Base-by-base conservation (phyloP, 1,140 invertebrate species). In the Spodoptera litura region DNA sequence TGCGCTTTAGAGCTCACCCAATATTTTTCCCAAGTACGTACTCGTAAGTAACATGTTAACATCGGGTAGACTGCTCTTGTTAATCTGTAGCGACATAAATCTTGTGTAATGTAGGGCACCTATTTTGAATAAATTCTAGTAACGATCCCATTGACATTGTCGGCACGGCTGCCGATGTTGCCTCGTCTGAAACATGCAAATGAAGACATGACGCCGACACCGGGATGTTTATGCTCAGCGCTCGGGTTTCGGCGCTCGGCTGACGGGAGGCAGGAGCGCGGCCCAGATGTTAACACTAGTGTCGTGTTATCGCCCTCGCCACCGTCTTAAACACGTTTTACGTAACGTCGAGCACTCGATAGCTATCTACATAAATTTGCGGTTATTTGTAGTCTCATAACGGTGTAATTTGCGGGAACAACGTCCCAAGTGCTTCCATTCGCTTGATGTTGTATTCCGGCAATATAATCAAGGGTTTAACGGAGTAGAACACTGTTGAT, bases 301-400 rank as follows among this genome's bases (percentile, higher is more conserved):
- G 84, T 85, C 85, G 80, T 85, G 85, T 87, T 90, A 85, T 88
- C 85, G 81, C 81, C 84, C 72, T 81, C 84, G 76, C 87, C 81
- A 82, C 82, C 87, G 81, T 88, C 89, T 89, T 89, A 86, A 88
- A 89, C 87, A 89, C 86, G 87, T 89, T 91, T 87, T 87, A 89
- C 85, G 85, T 91, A 89, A 91, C 88, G 82, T 76, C 83, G 82
- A 87, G 85, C 85, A 87, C 88, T 91, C 87, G 86, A 91, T 91
- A 89, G 85, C 88, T 82, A 91, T 93, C 86, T 92, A 87, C 91
- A 92, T 92, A 89, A 90, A 92, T 91, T 91, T 91, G 87, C 84
- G 87, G 87, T 90, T 93, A 91, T 88, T 91, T 89, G 88, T 90
- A 85, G 81, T 84, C 83, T 86, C 84, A 90, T 89, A 89, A 88